Evolutionary conservation across 2,888 invertebrate genomes (phyloP), one percentile per base, ranked within the genome.

Genomic region (Psylliodes chrysocephalus): DNA sequence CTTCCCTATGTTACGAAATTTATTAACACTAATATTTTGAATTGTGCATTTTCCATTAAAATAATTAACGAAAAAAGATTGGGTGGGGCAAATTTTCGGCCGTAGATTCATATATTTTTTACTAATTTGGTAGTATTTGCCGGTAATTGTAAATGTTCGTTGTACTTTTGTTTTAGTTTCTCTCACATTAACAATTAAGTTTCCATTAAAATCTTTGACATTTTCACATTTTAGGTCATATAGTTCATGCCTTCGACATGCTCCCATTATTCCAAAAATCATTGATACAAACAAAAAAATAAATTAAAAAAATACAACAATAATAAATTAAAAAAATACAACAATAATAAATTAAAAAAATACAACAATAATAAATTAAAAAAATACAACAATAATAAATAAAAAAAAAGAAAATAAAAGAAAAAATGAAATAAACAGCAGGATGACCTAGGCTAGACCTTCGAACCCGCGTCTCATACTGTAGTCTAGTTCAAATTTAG

Each of bases 81-180:
- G 14, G 44, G 4, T 44, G 44, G n/a, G 44, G 44, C 44, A 44
- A 44, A 44, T 44, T 44, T 44, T 44, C 15, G 44, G 44, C 15
- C 44, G 44, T 44, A 42, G 42, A 42, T 42, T 42, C 42, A 42
- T 42, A 42, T 42, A 42, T 42, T 42, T 42, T 42, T 42, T 42
- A 42, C 42, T 42, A 42, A 42, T 42, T 42, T 42, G 12, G 42
- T 42, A 42, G 42, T 42, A 42, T n/a, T n/a, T n/a, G n/a, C n/a
- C n/a, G n/a, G n/a, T n/a, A n/a, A n/a, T n/a, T n/a, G n/a, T n/a
- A n/a, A 42, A 42, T 42, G 42, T 42, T 42, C 14, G 42, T 42
- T 42, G 42, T 42, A 42, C 42, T 42, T 42, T 42, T 10, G 42
- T 42, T 42, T 42, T 42, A 42, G 42, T 42, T 42, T 42, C 42